Evolutionary conservation across 2,797 vertebrate species (phyloP).

Genomic region (Merluccius polli): DNA sequence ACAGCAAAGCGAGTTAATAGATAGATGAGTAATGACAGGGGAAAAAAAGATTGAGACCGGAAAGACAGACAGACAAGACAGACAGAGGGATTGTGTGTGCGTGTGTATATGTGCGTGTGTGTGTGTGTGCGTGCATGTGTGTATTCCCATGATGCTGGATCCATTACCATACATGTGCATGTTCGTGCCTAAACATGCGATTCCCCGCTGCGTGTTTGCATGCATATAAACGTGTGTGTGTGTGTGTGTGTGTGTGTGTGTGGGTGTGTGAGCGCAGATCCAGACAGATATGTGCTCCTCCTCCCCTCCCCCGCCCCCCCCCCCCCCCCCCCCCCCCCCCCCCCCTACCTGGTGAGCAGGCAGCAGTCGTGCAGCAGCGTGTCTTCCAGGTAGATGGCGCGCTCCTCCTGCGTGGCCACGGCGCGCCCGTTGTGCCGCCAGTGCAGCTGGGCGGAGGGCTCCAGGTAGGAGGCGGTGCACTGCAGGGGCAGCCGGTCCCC

Average conservation of each 20-base stretch:
- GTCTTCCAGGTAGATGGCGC: conserved; percentile 81
- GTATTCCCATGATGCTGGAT: too few relatives aligned
- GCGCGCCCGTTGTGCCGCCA: conserved; percentile 78
- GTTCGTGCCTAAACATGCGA: not conserved
- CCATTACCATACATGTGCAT: too few relatives aligned
- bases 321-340: too few relatives aligned
- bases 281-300: conserved; percentile 10
- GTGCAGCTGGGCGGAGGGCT: conserved; percentile 71
- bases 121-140: too few relatives aligned
- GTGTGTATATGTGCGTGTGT: too few relatives aligned
- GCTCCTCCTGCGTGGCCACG: conserved; percentile 75
- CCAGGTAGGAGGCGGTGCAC: conserved; percentile 83
- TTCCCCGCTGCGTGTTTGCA: not conserved
- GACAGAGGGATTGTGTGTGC: not conserved
- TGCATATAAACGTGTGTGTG: not conserved
- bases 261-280: not conserved
- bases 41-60: not conserved
- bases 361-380: conserved; percentile 90
- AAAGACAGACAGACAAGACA: conserved; percentile 1
- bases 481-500: conserved; percentile 87
- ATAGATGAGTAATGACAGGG: not conserved
- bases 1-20: not conserved
- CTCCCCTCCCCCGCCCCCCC: not conserved
- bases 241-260: conserved; percentile 2
- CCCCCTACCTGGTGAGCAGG: conserved; percentile 25